Evolutionary conservation across 2,797 vertebrate genomes (phyloP).

Genomic region (Sebastes goodei): DNA sequence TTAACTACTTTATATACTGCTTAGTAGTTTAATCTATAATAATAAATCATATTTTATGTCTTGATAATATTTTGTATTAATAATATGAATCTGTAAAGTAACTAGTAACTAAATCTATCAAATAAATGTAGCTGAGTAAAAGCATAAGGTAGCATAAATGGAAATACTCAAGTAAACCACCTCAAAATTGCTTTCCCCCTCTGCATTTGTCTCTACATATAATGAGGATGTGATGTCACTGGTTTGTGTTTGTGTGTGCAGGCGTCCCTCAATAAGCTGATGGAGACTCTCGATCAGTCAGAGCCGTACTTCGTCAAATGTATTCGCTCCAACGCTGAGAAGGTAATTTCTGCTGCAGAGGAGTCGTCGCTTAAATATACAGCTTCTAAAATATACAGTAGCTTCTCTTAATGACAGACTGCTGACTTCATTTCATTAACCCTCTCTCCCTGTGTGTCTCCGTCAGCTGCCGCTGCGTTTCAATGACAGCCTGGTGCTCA

Average conservation of each 20-base stretch:
- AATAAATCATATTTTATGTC: background rate
- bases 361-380: background rate
- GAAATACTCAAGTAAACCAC: background rate
- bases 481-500: conserved; percentile 90
- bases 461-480: conserved; percentile 91
- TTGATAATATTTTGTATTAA: background rate
- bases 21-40: too few relatives aligned
- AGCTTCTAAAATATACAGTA: background rate
- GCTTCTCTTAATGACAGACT: background rate
- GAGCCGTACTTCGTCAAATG: conserved; percentile 98
- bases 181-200: background rate
- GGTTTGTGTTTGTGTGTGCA: conserved; percentile 59
- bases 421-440: background rate
- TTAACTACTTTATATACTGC: background rate
- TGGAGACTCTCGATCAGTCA: conserved; percentile 96
- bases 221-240: background rate
- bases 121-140: background rate
- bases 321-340: conserved; percentile 96
- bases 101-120: background rate
- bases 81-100: background rate
- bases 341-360: conserved; percentile 78
- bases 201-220: background rate
- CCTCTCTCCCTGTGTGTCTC: background rate
- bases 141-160: background rate
- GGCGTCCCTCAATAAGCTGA: conserved; percentile 95